Conservation (phyloP, 2,888 invertebrate genomes). For the Nomada flava region DNA sequence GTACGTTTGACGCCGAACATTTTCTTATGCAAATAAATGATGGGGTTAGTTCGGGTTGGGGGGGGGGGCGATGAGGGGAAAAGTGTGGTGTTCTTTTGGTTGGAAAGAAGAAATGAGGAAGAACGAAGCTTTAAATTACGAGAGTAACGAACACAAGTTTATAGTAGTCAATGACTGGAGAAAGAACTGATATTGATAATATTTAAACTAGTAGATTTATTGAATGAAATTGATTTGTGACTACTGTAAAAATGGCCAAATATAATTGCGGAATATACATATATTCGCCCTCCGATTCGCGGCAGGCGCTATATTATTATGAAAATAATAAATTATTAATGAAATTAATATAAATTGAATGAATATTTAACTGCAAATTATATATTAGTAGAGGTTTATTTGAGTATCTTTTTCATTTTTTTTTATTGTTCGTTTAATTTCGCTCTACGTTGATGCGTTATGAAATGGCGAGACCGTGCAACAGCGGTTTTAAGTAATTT, state of each 20-base stretch:
- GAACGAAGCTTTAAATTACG: conserved; percentile 60
- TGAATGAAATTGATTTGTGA: conserved; percentile 82
- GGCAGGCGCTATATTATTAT: conserved; percentile 82
- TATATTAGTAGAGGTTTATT: conserved; percentile 83
- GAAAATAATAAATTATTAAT: conserved; percentile 84
- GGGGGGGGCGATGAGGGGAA: conserved; percentile 42
- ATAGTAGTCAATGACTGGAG: conserved; percentile 81
- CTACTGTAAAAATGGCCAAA: conserved; percentile 84
- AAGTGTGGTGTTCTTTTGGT: conserved; percentile 49
- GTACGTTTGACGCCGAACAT: conserved; percentile 63
- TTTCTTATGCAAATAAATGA: conserved; percentile 56
- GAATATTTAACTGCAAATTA: conserved; percentile 84
- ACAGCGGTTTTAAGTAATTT: conserved; percentile 48
- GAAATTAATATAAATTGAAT: conserved; percentile 84
- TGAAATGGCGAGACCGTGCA: conserved; percentile 33
- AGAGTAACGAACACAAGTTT: conserved; percentile 83
- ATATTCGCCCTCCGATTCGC: conserved; percentile 74
- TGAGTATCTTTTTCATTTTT: conserved; percentile 75
- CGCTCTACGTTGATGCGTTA: conserved; percentile 59
- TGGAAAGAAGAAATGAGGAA: conserved; percentile 53
- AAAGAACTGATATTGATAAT: conserved; percentile 87
- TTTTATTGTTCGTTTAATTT: conserved; percentile 71
- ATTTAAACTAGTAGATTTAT: conserved; percentile 80
- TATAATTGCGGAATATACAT: conserved; percentile 76
- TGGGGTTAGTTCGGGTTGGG: conserved; percentile 22